Percentiles rank a stretch among this genome's conserved stretches.
Conservation (phyloP, 2,113 vertebrate species). For the Xyliphius kryptos region DNA sequence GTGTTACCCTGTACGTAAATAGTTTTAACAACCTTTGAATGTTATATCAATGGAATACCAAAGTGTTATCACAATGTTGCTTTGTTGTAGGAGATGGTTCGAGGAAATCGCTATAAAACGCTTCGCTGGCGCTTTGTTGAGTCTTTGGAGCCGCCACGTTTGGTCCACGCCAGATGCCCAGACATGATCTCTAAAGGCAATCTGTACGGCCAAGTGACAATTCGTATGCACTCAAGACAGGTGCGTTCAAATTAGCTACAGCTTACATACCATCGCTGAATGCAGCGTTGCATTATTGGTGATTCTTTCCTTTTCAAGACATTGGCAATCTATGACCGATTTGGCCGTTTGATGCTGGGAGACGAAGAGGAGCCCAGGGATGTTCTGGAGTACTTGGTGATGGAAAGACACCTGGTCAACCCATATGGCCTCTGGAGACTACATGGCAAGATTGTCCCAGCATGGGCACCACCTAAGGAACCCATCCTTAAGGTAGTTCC, state of each 20-base stretch:
- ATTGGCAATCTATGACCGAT: slow-evolving; percentile 88
- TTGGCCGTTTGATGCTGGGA: slow-evolving; percentile 86
- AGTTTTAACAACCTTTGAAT: too few species aligned
- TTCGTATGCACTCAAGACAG: slow-evolving; percentile 88
- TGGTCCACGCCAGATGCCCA: slow-evolving; percentile 79
- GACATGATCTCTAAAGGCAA: slow-evolving; percentile 73
- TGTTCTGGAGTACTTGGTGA: slow-evolving; percentile 85
- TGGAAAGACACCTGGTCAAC: slow-evolving; percentile 83
- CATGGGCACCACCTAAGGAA: slow-evolving; percentile 77
- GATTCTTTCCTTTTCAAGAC: slow-evolving; percentile 56
- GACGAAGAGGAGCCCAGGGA: slow-evolving; percentile 78
- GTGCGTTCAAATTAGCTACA: too few species aligned
- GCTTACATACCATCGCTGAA: too few species aligned
- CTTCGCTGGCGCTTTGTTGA: slow-evolving; percentile 82
- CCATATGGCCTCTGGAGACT: slow-evolving; percentile 65
- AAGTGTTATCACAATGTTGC: not conserved
- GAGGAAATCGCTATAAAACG: slow-evolving; percentile 80
- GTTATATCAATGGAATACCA: too few species aligned
- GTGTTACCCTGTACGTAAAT: slow-evolving; percentile 82
- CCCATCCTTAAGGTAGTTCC: slow-evolving; percentile 87
- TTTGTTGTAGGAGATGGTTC: slow-evolving; percentile 79
- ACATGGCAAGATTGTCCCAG: slow-evolving; percentile 68
- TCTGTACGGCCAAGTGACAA: slow-evolving; percentile 83
- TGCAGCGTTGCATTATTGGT: not conserved
- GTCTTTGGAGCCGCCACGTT: slow-evolving; percentile 76